These are phyloP conservation scores for Rhodeus uyekii DNA, from an alignment of 2,797 vertebrate genomes.

Conservation along the genomic window DNA sequence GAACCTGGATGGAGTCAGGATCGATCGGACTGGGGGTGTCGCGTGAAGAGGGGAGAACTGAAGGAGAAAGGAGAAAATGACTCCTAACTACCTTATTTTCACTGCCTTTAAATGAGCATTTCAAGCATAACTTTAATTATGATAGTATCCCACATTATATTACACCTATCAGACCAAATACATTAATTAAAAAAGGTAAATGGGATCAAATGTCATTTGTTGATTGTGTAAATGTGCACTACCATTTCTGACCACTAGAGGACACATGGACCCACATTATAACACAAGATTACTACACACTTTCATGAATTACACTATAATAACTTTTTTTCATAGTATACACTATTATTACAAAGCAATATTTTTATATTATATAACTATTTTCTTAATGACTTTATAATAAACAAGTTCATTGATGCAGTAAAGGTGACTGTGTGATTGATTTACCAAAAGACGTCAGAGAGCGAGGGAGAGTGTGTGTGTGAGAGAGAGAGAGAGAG, in stretches of 20 bases:
- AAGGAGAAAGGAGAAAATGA: background rate
- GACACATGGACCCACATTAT: conserved; percentile 27
- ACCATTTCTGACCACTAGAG: conserved; percentile 53
- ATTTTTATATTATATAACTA: background rate
- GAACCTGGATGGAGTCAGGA: conserved; percentile 94
- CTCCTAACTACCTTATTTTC: too few species aligned
- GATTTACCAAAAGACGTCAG: background rate
- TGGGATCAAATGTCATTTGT: too few species aligned
- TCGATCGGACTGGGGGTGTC: conserved; percentile 96
- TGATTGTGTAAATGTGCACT: background rate
- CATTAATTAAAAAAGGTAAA: background rate
- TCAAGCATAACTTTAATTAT: background rate
- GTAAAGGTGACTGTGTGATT: background rate
- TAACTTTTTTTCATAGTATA: too few species aligned
- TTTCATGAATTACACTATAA: too few species aligned
- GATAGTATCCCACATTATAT: background rate
- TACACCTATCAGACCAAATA: background rate
- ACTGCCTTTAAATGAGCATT: background rate
- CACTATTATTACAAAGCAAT: background rate
- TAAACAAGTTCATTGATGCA: background rate
- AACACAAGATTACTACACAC: background rate
- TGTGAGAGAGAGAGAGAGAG: too few species aligned
- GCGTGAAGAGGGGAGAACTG: conserved; percentile 82
- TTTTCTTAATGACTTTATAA: background rate
- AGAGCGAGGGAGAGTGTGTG: background rate